phyloP scores from a whole-genome alignment of 2,888 invertebrate genomes.

The Bhutanitis thaidina region DNA sequence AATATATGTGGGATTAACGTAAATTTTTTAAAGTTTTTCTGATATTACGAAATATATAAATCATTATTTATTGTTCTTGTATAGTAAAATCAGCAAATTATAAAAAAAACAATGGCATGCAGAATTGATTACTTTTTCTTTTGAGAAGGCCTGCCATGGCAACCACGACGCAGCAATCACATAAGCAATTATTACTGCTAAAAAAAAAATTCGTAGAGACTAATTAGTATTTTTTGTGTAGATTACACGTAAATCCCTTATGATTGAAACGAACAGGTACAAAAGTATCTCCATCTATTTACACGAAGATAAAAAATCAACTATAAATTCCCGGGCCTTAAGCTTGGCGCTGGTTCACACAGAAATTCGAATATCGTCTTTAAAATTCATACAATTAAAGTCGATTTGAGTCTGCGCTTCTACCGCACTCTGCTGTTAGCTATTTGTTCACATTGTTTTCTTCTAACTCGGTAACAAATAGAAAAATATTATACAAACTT shows the following conservation, averaged over 20 bases:
- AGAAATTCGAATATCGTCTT: constrained; percentile 1
- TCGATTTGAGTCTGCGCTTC: constrained; percentile 4
- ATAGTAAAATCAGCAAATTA: neutral
- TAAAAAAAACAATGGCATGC: neutral
- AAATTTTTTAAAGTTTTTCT: too few relatives aligned
- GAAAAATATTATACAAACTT: neutral
- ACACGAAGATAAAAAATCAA: constrained; percentile 50
- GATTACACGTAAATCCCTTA: constrained; percentile 40
- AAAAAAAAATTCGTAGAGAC: neutral
- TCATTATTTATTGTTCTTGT: neutral
- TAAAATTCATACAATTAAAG: neutral
- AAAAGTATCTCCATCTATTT: constrained; percentile 68
- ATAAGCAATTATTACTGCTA: neutral
- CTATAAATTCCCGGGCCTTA: constrained; percentile 2
- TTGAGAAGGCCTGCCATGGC: neutral
- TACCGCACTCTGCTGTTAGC: neutral
- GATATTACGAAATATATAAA: neutral
- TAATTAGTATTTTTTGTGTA: constrained; percentile 8
- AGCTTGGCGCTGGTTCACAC: neutral
- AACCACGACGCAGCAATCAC: neutral
- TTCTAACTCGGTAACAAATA: constrained; percentile 8
- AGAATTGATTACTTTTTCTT: too few relatives aligned
- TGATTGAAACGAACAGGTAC: constrained; percentile 67
- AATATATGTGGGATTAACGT: too few relatives aligned
- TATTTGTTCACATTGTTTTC: neutral